phyloP scores from a whole-genome alignment of 2,113 vertebrate species.

The Bujurquina vittata region DNA sequence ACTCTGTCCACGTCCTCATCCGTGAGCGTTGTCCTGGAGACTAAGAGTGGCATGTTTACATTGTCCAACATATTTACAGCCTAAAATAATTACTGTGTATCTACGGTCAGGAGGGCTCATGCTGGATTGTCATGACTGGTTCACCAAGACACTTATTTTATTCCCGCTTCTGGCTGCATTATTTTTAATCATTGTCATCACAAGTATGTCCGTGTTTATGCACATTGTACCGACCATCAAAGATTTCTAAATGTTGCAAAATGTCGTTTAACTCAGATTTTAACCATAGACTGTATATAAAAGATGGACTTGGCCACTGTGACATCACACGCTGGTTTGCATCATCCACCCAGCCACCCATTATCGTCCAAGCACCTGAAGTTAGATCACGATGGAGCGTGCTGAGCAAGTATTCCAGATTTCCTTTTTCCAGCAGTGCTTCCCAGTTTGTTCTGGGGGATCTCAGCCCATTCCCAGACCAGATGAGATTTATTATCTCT shows the following conservation, averaged over 20 bases:
- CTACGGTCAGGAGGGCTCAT: not conserved
- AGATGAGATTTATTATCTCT: fast-evolving
- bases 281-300: not conserved
- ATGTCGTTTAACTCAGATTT: not conserved
- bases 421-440: not conserved
- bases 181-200: not conserved
- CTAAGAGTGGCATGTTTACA: not conserved
- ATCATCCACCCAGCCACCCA: no score
- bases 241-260: not conserved
- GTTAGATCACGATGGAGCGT: no score
- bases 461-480: not conserved
- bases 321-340: not conserved
- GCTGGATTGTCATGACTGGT: fast-evolving
- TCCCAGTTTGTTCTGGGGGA: not conserved
- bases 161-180: not conserved
- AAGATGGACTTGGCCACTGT: not conserved
- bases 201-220: not conserved
- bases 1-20: slow-evolving; percentile 35
- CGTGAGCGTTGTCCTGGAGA: slow-evolving; percentile 27
- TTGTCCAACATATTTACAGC: not conserved
- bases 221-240: not conserved
- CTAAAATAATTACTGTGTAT: not conserved
- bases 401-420: fast-evolving
- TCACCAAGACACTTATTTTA: not conserved
- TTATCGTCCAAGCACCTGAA: not conserved